Evolutionary conservation across 2,888 invertebrate species (phyloP).

Genomic region (Steinernema carpocapsae): DNA sequence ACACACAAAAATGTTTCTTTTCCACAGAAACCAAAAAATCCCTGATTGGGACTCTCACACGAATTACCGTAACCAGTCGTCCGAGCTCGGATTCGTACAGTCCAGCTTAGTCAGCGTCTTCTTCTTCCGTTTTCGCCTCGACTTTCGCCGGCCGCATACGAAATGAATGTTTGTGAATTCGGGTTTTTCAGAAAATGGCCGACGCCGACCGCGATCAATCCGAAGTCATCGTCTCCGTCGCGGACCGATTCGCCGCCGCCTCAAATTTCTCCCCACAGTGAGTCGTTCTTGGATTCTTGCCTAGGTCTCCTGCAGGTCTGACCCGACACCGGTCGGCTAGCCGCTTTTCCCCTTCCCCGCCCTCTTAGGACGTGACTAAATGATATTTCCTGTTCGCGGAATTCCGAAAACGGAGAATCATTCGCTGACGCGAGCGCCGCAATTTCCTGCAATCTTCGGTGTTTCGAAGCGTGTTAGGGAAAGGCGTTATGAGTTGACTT

Average conservation of each 20-base stretch:
- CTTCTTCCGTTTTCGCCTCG: neutral
- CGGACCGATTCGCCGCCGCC: conserved; percentile 42
- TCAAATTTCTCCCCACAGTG: conserved; percentile 36
- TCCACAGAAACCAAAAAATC: no score
- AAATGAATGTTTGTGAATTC: conserved; percentile 19
- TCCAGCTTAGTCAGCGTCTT: conserved; percentile 21
- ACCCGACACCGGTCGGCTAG: conserved; percentile 13
- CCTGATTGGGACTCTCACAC: no score
- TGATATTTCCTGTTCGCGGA: conserved; percentile 4
- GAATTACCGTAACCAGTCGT: neutral
- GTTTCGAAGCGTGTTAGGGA: no score
- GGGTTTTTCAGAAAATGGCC: conserved; percentile 36
- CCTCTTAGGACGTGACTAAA: conserved; percentile 4
- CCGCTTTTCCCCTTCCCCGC: neutral
- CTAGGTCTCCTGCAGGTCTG: neutral
- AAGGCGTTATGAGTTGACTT: no score
- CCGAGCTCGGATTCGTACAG: conserved; percentile 14
- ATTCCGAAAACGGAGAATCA: neutral
- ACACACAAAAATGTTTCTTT: no score
- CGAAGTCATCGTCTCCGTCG: conserved; percentile 41
- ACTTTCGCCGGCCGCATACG: neutral
- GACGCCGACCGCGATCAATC: conserved; percentile 49
- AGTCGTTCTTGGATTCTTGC: conserved; percentile 30
- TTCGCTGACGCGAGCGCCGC: neutral
- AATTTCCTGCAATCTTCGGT: no score